Conservation (phyloP, 2,113 vertebrate genomes). For the Gallinago undulata region DNA sequence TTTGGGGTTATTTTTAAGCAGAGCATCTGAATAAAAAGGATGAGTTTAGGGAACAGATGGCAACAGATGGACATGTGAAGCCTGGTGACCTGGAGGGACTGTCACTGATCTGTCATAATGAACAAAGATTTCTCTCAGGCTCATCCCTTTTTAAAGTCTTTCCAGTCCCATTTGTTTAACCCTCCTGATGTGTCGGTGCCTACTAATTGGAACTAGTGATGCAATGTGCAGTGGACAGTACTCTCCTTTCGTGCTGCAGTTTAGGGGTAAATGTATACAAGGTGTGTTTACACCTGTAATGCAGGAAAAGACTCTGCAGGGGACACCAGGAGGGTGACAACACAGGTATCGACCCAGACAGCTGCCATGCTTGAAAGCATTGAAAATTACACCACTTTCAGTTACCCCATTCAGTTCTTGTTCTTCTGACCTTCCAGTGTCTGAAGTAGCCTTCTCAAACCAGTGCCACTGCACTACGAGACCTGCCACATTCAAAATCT, state of each 20-base stretch:
- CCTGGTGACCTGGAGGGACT: slow-evolving; percentile 38
- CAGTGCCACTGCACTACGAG: slow-evolving; percentile 59
- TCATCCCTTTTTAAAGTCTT: slow-evolving; percentile 46
- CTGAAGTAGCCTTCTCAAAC: slow-evolving; percentile 55
- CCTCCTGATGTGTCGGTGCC: slow-evolving; percentile 40
- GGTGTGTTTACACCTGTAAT: not conserved
- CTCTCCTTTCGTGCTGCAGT: slow-evolving; percentile 4
- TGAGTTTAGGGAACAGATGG: slow-evolving; percentile 57
- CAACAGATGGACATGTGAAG: slow-evolving; percentile 47
- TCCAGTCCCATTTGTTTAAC: slow-evolving; percentile 49
- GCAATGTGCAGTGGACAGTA: not conserved
- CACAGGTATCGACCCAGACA: slow-evolving; percentile 6
- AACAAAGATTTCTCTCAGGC: slow-evolving; percentile 58
- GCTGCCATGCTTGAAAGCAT: not conserved
- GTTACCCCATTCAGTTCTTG: not conserved
- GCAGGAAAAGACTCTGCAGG: slow-evolving; percentile 20
- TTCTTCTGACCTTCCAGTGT: slow-evolving; percentile 53
- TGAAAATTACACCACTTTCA: slow-evolving; percentile 32
- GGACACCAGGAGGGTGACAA: slow-evolving; percentile 34
- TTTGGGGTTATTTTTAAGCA: slow-evolving; percentile 66
- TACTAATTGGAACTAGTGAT: slow-evolving; percentile 35
- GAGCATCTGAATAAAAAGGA: slow-evolving; percentile 66
- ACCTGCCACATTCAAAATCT: slow-evolving; percentile 38
- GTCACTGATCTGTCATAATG: slow-evolving; percentile 16
- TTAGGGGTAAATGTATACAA: not conserved